Evolutionary conservation across 1,140 invertebrate genomes (phyloP).

Genomic region (Chlorops oryzae): DNA sequence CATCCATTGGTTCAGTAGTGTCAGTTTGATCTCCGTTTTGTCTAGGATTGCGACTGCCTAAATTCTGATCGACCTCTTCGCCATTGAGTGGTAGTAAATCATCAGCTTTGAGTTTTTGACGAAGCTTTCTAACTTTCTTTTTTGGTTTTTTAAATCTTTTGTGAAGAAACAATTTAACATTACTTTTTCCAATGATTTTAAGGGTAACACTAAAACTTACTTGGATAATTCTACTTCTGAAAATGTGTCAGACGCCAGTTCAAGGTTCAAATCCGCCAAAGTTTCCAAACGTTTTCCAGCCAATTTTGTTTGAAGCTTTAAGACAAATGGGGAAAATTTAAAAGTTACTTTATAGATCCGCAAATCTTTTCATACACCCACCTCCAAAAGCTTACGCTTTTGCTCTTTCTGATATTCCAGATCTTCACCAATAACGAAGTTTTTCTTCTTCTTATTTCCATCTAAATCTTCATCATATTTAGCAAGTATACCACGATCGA

Average conservation of each 20-base stretch:
- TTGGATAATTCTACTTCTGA: conserved; percentile 71
- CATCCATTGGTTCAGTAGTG: conserved; percentile 39
- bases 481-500: conserved; percentile 64
- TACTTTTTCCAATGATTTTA: conserved; percentile 2
- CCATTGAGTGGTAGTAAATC: conserved; percentile 49
- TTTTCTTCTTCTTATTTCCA: conserved; percentile 65
- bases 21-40: conserved; percentile 29
- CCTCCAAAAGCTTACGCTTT: conserved; percentile 46
- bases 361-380: too few species aligned
- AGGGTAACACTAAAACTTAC: conserved; percentile 41
- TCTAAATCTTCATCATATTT: conserved; percentile 97
- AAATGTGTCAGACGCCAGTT: conserved; percentile 83
- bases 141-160: conserved; percentile 87
- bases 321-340: conserved; percentile 15
- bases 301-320: conserved; percentile 53
- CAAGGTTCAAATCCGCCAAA: conserved; percentile 60
- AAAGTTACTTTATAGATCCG: background rate
- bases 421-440: conserved; percentile 71
- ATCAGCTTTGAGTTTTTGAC: conserved; percentile 55
- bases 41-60: conserved; percentile 51
- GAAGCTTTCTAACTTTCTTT: conserved; percentile 67
- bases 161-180: background rate
- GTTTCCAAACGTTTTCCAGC: conserved; percentile 68
- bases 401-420: conserved; percentile 49
- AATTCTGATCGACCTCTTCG: conserved; percentile 49